These are phyloP conservation scores for Chromis chromis DNA, from an alignment of 2,797 vertebrate species.

Conservation along the genomic window DNA sequence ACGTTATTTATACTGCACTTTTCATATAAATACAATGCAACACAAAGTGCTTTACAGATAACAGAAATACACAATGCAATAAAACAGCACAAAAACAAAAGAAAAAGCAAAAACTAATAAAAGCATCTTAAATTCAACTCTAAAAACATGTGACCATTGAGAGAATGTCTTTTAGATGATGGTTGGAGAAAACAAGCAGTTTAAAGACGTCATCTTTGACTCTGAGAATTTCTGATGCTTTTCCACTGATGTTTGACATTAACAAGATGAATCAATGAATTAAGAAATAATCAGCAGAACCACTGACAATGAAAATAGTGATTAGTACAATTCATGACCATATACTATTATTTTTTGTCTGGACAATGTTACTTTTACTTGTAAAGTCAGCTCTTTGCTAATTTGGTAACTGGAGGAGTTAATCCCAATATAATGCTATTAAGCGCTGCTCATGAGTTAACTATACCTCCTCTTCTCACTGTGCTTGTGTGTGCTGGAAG, in stretches of 20 bases:
- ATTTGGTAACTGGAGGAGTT: constrained; percentile 12
- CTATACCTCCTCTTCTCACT: not conserved
- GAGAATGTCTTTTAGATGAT: not conserved
- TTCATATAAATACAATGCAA: too few species aligned
- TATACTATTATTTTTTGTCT: constrained; percentile 10
- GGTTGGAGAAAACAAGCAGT: not conserved
- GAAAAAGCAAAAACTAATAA: too few species aligned
- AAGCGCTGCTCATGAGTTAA: not conserved
- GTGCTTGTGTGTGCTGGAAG: not conserved
- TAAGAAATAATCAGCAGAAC: not conserved
- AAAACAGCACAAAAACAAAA: too few species aligned
- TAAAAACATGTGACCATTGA: too few species aligned
- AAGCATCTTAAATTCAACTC: too few species aligned
- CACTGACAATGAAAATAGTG: constrained; percentile 1
- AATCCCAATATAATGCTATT: constrained; percentile 31
- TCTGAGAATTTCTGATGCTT: not conserved
- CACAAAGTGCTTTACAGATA: too few species aligned
- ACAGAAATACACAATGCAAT: too few species aligned
- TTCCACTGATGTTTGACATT: not conserved
- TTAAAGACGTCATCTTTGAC: not conserved
- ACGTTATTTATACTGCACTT: too few species aligned
- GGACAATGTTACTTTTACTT: not conserved
- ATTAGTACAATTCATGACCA: constrained; percentile 2
- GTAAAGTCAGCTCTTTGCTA: not conserved
- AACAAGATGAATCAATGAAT: not conserved